A percentile compares a stretch with the other conserved stretches of the same genome.
These are phyloP conservation scores for Stegophylla sp. DNA, from an alignment of 2,888 invertebrate species.

Conservation along the genomic window DNA sequence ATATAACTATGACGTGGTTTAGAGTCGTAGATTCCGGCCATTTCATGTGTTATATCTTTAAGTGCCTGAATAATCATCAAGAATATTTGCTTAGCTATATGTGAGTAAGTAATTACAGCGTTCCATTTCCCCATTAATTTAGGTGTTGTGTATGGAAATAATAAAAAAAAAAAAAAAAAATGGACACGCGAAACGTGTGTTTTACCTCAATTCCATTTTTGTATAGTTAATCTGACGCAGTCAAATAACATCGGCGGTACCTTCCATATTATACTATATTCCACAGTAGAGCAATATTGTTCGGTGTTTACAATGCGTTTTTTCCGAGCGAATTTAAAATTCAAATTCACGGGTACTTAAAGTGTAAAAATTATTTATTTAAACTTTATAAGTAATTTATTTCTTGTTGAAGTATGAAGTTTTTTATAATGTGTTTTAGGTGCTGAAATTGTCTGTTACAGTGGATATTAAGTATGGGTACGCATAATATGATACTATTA, in stretches of 20 bases:
- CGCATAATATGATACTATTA: background rate
- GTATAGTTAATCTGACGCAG: no score
- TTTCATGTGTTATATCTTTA: background rate
- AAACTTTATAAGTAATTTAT: background rate
- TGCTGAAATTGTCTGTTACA: background rate
- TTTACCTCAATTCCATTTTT: background rate
- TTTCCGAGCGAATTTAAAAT: no score
- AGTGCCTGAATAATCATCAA: background rate
- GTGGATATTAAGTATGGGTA: slow-evolving; percentile 15
- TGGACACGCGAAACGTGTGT: background rate
- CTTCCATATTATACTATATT: no score
- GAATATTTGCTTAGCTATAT: background rate
- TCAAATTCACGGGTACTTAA: background rate
- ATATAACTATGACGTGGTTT: no score
- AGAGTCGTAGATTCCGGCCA: background rate
- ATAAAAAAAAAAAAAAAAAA: slow-evolving; percentile 1
- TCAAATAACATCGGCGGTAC: no score
- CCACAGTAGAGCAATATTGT: no score
- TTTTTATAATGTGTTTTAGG: slow-evolving; percentile 2
- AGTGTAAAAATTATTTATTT: background rate
- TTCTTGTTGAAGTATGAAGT: background rate
- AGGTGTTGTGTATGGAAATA: no score
- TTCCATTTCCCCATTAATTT: background rate
- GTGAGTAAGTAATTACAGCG: no score
- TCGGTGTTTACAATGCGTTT: no score